phyloP scores from a whole-genome alignment of 2,113 vertebrate genomes.

The Trinectes maculatus region DNA sequence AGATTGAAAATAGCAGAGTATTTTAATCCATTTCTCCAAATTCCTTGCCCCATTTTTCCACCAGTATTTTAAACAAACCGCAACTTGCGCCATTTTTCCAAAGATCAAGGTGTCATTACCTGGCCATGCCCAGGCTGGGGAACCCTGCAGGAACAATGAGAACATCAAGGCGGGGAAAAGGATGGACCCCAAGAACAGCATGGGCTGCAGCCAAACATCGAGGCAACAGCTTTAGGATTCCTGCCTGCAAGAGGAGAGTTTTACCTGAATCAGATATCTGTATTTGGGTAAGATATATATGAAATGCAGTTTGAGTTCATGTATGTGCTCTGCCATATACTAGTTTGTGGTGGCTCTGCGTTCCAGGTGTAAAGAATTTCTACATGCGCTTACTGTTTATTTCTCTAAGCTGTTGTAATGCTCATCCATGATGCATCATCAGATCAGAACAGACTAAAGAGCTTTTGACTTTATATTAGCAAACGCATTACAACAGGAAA shows the following conservation, averaged over 20 bases:
- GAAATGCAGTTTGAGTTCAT: background rate
- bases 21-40: too few species aligned
- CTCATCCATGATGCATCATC: background rate
- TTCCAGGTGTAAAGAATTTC: background rate
- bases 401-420: background rate
- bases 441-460: slow-evolving; percentile 12
- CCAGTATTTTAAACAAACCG: background rate
- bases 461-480: background rate
- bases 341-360: background rate
- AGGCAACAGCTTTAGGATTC: slow-evolving; percentile 83
- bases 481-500: background rate
- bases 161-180: slow-evolving; percentile 92
- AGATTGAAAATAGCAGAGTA: too few species aligned
- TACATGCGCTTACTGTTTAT: too few species aligned
- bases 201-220: slow-evolving; percentile 89
- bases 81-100: background rate
- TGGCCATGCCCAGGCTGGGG: slow-evolving; percentile 97
- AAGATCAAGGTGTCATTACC: slow-evolving; percentile 79
- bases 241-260: slow-evolving; percentile 54
- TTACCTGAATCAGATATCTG: background rate
- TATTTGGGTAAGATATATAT: background rate
- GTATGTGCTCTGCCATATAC: background rate
- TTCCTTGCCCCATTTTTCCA: background rate
- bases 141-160: slow-evolving; percentile 94
- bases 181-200: slow-evolving; percentile 88